phyloP scores from a whole-genome alignment of 2,888 invertebrate species.

The Tridacna crocea region DNA sequence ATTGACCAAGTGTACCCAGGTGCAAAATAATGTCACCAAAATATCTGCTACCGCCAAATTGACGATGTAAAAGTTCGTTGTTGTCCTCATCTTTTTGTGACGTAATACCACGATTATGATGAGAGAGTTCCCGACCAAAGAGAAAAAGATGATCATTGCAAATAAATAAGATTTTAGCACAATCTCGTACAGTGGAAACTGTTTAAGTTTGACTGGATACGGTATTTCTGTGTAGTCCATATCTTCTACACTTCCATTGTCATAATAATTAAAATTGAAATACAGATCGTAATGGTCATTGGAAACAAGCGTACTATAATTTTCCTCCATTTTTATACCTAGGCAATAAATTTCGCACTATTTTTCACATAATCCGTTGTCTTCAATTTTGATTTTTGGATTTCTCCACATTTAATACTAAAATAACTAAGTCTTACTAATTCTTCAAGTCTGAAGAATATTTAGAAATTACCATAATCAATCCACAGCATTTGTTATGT shows the following conservation, averaged over 20 bases:
- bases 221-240: slow-evolving; percentile 50
- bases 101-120: slow-evolving; percentile 75
- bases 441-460: no score
- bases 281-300: slow-evolving; percentile 6
- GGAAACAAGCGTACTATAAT: neutral
- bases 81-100: slow-evolving; percentile 79
- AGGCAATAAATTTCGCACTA: no score
- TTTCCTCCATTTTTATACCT: slow-evolving; percentile 1
- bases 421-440: no score
- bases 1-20: slow-evolving; percentile 90
- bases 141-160: slow-evolving; percentile 70
- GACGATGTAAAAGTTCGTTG: slow-evolving; percentile 83
- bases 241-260: slow-evolving; percentile 6
- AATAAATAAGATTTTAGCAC: slow-evolving; percentile 71
- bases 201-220: slow-evolving; percentile 63
- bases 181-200: slow-evolving; percentile 72
- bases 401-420: no score
- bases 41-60: slow-evolving; percentile 81
- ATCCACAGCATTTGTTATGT: no score
- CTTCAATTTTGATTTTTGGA: no score
- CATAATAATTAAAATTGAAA: slow-evolving; percentile 13
- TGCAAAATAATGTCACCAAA: slow-evolving; percentile 86
- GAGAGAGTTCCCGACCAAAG: slow-evolving; percentile 75
- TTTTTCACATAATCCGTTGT: no score
- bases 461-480: no score